Percentiles rank a stretch among this genome's conserved stretches.
Evolutionary conservation across 2,888 invertebrate species (phyloP).

Genomic region (Dasypolia templi): DNA sequence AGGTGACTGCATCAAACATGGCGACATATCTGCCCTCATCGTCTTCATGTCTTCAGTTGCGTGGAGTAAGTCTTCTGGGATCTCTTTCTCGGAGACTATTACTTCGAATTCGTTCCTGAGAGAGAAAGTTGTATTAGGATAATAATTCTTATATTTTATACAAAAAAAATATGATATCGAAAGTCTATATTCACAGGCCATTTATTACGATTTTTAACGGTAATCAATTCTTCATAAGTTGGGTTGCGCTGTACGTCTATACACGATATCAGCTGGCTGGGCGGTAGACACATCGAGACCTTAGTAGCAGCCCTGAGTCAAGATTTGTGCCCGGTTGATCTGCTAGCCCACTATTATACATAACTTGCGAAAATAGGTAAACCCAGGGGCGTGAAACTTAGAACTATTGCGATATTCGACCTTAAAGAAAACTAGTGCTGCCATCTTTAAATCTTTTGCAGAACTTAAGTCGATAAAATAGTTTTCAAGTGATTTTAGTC

Average conservation of each 20-base stretch:
- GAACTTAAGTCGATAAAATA: too few species aligned
- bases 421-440: too few species aligned
- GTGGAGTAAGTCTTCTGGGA: conserved; percentile 85
- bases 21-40: conserved; percentile 83
- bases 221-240: not conserved
- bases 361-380: not conserved
- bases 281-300: not conserved
- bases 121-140: not conserved
- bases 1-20: conserved; percentile 90
- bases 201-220: not conserved
- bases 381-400: too few species aligned
- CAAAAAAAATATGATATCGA: too few species aligned
- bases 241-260: not conserved
- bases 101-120: conserved; percentile 91
- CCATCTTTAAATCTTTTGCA: too few species aligned
- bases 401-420: too few species aligned
- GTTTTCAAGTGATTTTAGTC: too few species aligned
- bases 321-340: not conserved
- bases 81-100: conserved; percentile 90
- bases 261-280: not conserved
- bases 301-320: not conserved
- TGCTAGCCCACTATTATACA: too few species aligned
- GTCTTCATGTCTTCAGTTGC: conserved; percentile 79
- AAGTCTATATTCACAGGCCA: not conserved
- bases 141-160: not conserved